Conservation (phyloP, 2,888 invertebrate species). For the Hofmannophila pseudospretella region DNA sequence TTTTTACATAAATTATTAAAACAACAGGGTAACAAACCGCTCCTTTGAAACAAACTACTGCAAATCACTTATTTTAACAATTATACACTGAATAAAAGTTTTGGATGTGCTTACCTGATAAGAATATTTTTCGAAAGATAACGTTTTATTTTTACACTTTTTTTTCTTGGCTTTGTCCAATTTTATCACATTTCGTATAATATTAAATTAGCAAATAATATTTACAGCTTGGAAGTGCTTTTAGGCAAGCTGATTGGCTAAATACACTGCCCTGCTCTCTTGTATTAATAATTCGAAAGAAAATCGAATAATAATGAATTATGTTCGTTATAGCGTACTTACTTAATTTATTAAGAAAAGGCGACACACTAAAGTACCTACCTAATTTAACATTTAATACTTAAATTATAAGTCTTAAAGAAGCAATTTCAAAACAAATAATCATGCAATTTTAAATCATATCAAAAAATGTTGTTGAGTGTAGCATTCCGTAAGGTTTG, state of each 20-base stretch:
- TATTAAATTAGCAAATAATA: not conserved
- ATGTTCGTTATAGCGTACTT: not conserved
- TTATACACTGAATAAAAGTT: constrained; percentile 27
- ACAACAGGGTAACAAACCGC: constrained; percentile 40
- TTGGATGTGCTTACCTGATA: constrained; percentile 51
- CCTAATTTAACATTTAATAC: not conserved
- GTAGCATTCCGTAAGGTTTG: constrained; percentile 20
- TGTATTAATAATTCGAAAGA: not conserved
- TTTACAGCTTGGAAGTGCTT: constrained; percentile 1
- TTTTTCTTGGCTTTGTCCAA: constrained; percentile 29
- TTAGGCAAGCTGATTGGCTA: constrained; percentile 1
- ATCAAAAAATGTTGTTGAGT: constrained; percentile 30
- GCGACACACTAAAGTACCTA: too few relatives aligned
- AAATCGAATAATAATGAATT: not conserved
- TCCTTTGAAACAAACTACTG: constrained; percentile 11
- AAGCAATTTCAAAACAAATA: constrained; percentile 12
- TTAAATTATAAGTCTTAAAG: not conserved
- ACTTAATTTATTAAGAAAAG: not conserved
- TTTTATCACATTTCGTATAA: constrained; percentile 25
- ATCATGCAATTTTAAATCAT: constrained; percentile 44
- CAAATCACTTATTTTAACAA: constrained; percentile 27
- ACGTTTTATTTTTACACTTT: constrained; percentile 31
- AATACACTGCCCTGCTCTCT: constrained; percentile 5
- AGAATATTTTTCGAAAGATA: constrained; percentile 51
- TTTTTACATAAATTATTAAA: constrained; percentile 12